Base-by-base conservation (phyloP, 1,140 invertebrate species). In the Periplaneta americana region DNA sequence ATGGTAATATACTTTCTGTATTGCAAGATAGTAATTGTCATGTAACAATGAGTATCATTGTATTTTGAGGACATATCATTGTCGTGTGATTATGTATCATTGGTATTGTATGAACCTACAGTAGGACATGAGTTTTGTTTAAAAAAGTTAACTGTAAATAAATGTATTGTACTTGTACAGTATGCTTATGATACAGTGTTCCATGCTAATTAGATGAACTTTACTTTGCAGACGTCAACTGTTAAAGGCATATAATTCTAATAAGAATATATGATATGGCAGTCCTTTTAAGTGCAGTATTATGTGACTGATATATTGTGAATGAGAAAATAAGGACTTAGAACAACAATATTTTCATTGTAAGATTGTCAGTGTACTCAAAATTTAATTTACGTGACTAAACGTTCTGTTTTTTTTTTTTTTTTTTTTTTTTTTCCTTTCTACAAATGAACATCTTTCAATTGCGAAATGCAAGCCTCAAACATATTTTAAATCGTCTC, bases 11-110 rank as follows among this genome's bases (percentile, higher is more conserved):
- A 66, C 48, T 66, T 66, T 66, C 48, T 66, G 48, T 66, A 66
- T 28, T 66, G 48, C 22, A 66, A 66, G 48, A 28, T 66, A 9
- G 22, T 66, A 66, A 66, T 66, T 66, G 48, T 66, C 48, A 66
- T 66, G 48, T 36, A 78, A 36, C 76, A 36, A 36, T 36, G 34
- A 39, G 28, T 78, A 78, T 78, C 76, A 78, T 78, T 78, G 34
- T 78, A 78, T 78, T 78, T 39, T 36, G 36, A 36, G 36, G 76
- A 78, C 76, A 78, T 78, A 78, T 78, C 76, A 78, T 78, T 78
- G 76, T 78, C 36, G 76, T 78, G 76, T 39, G 76, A 78, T 78
- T 78, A 36, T 37, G 31, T 78, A 78, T 78, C 76, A 36, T 78
- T 78, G 76, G 76, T 78, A 78, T 78, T 78, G 76, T 78, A 36